phyloP scores from a whole-genome alignment of 2,888 invertebrate species.

The Plagodis pulveraria region DNA sequence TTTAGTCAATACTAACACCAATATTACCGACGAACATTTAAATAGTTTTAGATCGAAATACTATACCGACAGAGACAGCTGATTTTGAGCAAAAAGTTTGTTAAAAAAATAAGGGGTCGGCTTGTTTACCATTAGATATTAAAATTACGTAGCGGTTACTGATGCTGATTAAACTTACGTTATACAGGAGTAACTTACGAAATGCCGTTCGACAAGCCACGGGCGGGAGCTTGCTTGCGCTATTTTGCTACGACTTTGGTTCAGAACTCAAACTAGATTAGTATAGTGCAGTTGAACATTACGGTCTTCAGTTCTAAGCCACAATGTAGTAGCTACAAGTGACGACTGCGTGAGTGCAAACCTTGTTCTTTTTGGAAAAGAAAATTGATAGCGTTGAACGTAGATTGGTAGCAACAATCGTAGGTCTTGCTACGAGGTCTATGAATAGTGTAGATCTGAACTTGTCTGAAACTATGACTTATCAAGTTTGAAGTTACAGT shows the following conservation, averaged over 20 bases:
- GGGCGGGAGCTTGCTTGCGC: slow-evolving; percentile 66
- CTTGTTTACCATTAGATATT: slow-evolving; percentile 65
- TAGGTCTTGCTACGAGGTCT: no score
- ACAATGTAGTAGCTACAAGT: neutral
- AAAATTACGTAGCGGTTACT: slow-evolving; percentile 78
- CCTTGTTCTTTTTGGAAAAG: no score
- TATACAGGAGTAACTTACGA: slow-evolving; percentile 80
- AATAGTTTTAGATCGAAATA: slow-evolving; percentile 52
- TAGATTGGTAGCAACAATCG: no score
- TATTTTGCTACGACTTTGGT: slow-evolving; percentile 47
- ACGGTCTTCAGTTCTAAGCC: no score
- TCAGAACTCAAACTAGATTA: neutral
- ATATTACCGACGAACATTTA: slow-evolving; percentile 58
- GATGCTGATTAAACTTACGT: slow-evolving; percentile 78
- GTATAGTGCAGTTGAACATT: neutral
- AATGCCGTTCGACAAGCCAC: slow-evolving; percentile 77
- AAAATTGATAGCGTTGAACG: no score
- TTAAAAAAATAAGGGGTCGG: slow-evolving; percentile 79
- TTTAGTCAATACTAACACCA: slow-evolving; percentile 68
- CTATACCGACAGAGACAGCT: slow-evolving; percentile 67
- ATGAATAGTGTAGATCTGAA: no score
- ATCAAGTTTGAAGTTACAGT: neutral
- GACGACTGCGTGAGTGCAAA: no score
- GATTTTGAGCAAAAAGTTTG: slow-evolving; percentile 82
- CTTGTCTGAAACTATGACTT: slow-evolving; percentile 34